These are phyloP conservation scores for Rhagologus leucostigma DNA, from an alignment of 2,113 vertebrate species.

Conservation along the genomic window DNA sequence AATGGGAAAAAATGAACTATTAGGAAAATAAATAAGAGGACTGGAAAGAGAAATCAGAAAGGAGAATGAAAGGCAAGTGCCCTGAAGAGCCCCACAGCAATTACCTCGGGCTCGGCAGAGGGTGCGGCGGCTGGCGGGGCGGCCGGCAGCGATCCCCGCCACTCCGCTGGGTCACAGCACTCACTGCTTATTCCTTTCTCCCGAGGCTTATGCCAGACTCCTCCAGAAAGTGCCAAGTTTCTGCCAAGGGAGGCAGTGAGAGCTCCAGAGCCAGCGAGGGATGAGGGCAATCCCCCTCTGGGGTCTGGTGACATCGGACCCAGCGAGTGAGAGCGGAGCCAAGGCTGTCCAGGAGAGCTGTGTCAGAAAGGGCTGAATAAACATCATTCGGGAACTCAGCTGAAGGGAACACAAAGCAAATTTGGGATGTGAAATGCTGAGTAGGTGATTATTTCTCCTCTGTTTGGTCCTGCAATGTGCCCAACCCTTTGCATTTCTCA, in stretches of 20 bases:
- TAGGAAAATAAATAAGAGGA: not conserved
- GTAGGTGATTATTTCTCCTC: not conserved
- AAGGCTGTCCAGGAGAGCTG: not conserved
- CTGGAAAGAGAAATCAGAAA: not conserved
- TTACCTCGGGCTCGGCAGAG: not conserved
- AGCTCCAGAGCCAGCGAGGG: not conserved
- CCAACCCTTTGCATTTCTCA: not conserved
- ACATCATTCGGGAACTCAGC: not conserved
- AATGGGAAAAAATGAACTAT: not conserved
- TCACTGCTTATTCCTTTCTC: not conserved
- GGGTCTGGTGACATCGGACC: not conserved
- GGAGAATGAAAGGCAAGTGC: not conserved
- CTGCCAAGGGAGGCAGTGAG: not conserved
- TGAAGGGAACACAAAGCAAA: not conserved
- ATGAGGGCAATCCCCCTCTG: not conserved
- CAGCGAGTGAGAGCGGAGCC: not conserved
- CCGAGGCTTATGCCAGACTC: not conserved
- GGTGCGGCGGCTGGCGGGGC: not conserved
- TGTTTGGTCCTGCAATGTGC: not conserved
- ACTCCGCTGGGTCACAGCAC: not conserved
- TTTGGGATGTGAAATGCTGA: not conserved
- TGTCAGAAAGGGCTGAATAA: not conserved
- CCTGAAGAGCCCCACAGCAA: not conserved
- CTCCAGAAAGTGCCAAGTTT: not conserved
- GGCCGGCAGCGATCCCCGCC: not conserved